Base-by-base conservation (phyloP, 2,888 invertebrate species). In the Caenorhabditis sinica region DNA sequence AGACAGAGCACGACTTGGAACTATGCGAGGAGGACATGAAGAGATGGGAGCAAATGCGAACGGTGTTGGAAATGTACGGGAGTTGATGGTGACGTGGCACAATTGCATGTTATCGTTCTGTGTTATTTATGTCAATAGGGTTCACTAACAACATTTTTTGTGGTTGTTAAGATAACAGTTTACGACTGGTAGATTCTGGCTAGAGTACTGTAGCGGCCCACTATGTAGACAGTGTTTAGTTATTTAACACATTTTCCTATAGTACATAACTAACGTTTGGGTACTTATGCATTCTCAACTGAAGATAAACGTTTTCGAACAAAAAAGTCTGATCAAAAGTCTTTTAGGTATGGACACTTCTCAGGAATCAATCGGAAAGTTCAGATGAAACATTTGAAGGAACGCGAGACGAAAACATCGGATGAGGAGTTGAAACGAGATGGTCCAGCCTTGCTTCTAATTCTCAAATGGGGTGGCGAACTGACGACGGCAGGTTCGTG, bases 311-410 rank as follows among this genome's bases (percentile, higher is more conserved):
- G n/a, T n/a, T n/a, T n/a, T n/a, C n/a, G n/a, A n/a, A n/a, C n/a
- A n/a, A n/a, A n/a, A n/a, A n/a, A n/a, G n/a, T n/a, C n/a, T n/a
- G n/a, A n/a, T n/a, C n/a, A n/a, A n/a, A 30, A 9, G 28, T 28
- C 4, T 86, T 91, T 2, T 92, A 97, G 97, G 97, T 97, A 98
- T 93, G 98, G 98, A 0, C 97, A 99, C 94, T 99, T 99, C 94
- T 98, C 98, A 63, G 99, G 99, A 58, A 99, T 99, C 92, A 99
- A 99, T 95, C 96, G 99, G 87, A 99, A 99, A 94, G 98, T 99
- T 85, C 99, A 99, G 95, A 96, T 99, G 95, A 99, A 99, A 94
- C 98, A 98, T 94, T 97, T 95, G 96, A 97, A 93, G 65, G 87
- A 89, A 61, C 83, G 89, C 65, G 89, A 91, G 56, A 79, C 74